These are phyloP conservation scores for Hyles lineata DNA, from an alignment of 2,888 invertebrate species.

Conservation along the genomic window DNA sequence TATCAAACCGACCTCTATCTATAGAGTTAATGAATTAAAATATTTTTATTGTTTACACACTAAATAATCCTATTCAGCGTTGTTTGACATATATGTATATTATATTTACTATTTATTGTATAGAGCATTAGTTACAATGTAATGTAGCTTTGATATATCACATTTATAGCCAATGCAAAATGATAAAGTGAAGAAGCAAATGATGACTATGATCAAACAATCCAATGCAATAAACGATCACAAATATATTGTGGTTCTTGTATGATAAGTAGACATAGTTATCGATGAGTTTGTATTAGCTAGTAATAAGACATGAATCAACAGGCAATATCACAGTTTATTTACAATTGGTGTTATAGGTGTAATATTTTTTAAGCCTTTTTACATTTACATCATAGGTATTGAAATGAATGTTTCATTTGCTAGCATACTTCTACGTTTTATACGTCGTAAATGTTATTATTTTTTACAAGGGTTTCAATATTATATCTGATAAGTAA, in stretches of 20 bases:
- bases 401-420: conserved; percentile 20
- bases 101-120: conserved; percentile 9
- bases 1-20: conserved; percentile 3
- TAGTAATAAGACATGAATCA: conserved; percentile 2
- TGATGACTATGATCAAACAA: conserved; percentile 10
- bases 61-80: not conserved
- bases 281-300: not conserved
- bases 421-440: conserved; percentile 25
- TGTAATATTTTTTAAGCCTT: conserved; percentile 23
- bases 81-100: not conserved
- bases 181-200: not conserved
- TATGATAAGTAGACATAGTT: conserved; percentile 4
- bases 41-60: conserved; percentile 3
- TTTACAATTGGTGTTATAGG: conserved; percentile 23
- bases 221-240: conserved; percentile 33
- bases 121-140: not conserved
- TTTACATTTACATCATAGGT: conserved; percentile 19
- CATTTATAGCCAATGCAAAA: conserved; percentile 7
- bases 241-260: conserved; percentile 31
- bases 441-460: conserved; percentile 3
- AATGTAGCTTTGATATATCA: conserved; percentile 3
- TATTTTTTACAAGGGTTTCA: not conserved
- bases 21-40: not conserved
- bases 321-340: conserved; percentile 21
- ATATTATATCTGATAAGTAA: conserved; percentile 1